phyloP scores from a whole-genome alignment of 2,888 invertebrate genomes.

The Chorisops tibialis region DNA sequence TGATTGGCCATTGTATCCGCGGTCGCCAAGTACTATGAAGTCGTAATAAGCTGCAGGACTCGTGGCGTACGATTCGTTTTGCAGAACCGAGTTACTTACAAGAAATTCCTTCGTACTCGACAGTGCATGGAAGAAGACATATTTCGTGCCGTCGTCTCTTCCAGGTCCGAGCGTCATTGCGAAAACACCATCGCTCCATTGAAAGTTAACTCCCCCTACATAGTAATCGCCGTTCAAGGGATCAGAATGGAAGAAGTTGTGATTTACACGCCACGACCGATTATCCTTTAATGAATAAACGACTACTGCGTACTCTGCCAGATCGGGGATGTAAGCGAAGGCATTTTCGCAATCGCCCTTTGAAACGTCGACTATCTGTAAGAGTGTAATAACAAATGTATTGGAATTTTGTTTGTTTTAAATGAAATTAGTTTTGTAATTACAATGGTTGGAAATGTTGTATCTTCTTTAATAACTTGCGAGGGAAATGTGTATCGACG shows the following conservation, averaged over 20 bases:
- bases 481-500: conserved; percentile 67
- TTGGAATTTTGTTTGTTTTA: background rate
- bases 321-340: conserved; percentile 73
- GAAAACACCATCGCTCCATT: conserved; percentile 83
- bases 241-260: conserved; percentile 82
- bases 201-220: conserved; percentile 75
- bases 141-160: conserved; percentile 59
- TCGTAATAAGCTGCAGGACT: conserved; percentile 65
- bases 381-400: conserved; percentile 19
- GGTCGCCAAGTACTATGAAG: conserved; percentile 68
- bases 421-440: no score
- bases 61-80: conserved; percentile 68
- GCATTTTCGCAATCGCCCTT: conserved; percentile 70
- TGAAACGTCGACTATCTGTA: conserved; percentile 66
- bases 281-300: conserved; percentile 73
- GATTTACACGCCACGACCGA: conserved; percentile 74
- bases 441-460: conserved; percentile 78
- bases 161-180: conserved; percentile 66
- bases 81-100: conserved; percentile 69
- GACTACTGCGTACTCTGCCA: conserved; percentile 71
- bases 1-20: conserved; percentile 69
- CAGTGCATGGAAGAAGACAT: conserved; percentile 78
- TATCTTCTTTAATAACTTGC: conserved; percentile 65
- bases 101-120: conserved; percentile 77
- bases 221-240: conserved; percentile 73